Base-by-base conservation (phyloP, 2,113 vertebrate genomes). In the Oxygymnocypris stewartii region DNA sequence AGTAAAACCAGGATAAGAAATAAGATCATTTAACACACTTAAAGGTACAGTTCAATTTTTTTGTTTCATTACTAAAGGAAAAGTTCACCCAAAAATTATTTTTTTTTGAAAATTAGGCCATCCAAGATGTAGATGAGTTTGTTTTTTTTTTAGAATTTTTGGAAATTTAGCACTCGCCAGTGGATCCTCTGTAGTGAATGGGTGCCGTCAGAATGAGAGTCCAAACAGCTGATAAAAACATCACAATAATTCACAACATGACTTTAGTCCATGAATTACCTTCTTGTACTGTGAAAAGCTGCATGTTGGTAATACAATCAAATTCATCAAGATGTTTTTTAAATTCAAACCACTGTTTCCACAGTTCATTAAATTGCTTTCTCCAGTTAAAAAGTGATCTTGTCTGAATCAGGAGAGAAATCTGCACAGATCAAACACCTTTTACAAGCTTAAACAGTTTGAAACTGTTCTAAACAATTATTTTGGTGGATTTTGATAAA, bases 21-120 rank as follows among this genome's bases (percentile, higher is more conserved):
- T 54, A 69, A 82, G 80, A 81, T 28, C 6, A n/a, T 44, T 81
- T 18, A 65, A 65, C 23, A 44, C 40, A 7, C 73, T 49, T 76
- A 76, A 76, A 76, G 42, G 23, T 8, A 76, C 42, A 49, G 42
- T 8, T n/a, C n/a, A 6, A 6, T 25, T 75, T 47, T 42, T 20
- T n/a, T 3, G 23, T 16, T 20, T 18, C 1, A 18, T 6, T 11
- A 1, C 25, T 25, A 14, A 61, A 61, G 20, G 57, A 61, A 61
- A 8, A 10, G 20, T 61, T 61, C 23, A n/a, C 20, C 54, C 54
- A 9, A n/a, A n/a, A 61, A 61, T n/a, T 0, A 9, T 4, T n/a
- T 9, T 59, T 59, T 9, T 2, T 23, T 61, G 7, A 61, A 61
- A n/a, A 61, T 23, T 6, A 59, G 57, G 20, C 20, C 2, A 59